A percentile compares a stretch with the other conserved stretches of the same genome.
Conservation (phyloP, 2,113 vertebrate genomes). For the Leucoraja erinaceus region DNA sequence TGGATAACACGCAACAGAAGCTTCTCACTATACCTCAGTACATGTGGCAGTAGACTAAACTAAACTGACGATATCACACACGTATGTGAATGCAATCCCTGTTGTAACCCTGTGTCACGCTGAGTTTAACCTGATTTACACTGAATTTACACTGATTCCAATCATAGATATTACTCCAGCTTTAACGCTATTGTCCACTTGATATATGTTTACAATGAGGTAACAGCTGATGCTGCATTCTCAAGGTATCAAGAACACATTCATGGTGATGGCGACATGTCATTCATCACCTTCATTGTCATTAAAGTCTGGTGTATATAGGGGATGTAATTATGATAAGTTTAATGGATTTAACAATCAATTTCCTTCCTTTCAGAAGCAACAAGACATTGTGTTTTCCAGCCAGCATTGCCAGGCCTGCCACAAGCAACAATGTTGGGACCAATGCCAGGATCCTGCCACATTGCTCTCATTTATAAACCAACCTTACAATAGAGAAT, state of each 20-base stretch:
- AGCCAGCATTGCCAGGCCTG: background rate
- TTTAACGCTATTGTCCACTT: background rate
- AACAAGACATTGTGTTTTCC: background rate
- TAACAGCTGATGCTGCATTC: background rate
- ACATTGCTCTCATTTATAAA: background rate
- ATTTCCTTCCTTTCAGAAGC: background rate
- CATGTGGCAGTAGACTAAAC: too few species aligned
- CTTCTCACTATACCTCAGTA: too few species aligned
- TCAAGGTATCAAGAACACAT: background rate
- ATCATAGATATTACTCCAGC: background rate
- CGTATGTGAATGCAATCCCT: background rate
- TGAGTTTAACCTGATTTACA: background rate
- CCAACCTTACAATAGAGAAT: background rate
- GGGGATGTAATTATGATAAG: background rate
- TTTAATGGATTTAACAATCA: background rate
- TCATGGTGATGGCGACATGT: background rate
- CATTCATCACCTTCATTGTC: background rate
- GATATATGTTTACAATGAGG: background rate
- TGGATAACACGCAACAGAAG: too few species aligned
- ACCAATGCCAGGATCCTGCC: background rate
- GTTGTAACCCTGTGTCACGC: background rate
- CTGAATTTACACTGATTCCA: background rate
- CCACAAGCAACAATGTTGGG: background rate
- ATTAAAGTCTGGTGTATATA: slow-evolving; percentile 16
- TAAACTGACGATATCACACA: background rate